These are phyloP conservation scores for Stegostoma tigrinum DNA, from an alignment of 2,113 vertebrate species.

Conservation along the genomic window DNA sequence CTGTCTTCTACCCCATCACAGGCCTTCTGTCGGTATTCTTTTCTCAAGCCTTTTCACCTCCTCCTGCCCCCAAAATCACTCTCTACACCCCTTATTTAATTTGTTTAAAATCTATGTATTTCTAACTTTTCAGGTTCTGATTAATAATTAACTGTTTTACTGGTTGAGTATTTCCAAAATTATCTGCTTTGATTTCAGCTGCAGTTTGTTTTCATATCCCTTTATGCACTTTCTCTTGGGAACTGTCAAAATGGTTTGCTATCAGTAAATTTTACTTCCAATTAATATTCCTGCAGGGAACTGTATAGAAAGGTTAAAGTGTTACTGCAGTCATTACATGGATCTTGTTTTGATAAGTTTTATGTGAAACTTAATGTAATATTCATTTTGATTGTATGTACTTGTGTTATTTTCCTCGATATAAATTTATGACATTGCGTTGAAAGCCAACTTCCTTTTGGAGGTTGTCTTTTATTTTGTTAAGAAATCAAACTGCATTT, in stretches of 20 bases:
- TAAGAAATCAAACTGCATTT: constrained; percentile 15
- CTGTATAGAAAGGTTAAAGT: background rate
- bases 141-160: no score
- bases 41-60: no score
- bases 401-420: background rate
- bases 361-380: background rate
- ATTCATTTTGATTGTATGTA: no score
- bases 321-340: background rate
- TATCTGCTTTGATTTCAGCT: background rate
- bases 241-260: background rate
- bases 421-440: background rate
- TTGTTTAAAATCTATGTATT: background rate
- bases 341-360: background rate
- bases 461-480: constrained; percentile 11
- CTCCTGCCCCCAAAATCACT: no score
- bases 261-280: background rate
- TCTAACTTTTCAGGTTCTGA: background rate
- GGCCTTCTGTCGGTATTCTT: no score
- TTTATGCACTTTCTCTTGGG: background rate
- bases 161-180: background rate
- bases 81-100: no score
- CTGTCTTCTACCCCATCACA: no score
- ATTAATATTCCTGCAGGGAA: background rate
- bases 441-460: constrained; percentile 10
- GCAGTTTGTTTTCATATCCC: background rate